Percentiles rank a stretch among this genome's conserved stretches.
These are phyloP conservation scores for Cheilosia vernalis DNA, from an alignment of 2,888 invertebrate species.

Conservation along the genomic window DNA sequence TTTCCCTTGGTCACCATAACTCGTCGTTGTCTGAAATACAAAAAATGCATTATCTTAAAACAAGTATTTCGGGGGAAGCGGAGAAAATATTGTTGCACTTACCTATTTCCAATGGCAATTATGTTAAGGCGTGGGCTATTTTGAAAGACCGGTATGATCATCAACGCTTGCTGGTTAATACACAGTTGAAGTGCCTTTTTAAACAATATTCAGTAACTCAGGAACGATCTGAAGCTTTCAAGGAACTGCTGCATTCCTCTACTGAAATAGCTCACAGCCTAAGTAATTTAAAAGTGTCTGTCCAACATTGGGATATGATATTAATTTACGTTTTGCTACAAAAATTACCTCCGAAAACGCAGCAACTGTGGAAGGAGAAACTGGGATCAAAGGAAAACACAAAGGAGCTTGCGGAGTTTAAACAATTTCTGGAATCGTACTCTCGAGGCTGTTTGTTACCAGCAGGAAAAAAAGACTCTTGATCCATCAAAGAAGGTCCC, in stretches of 20 bases:
- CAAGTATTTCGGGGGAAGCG: conserved; percentile 8
- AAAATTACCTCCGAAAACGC: background rate
- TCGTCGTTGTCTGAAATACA: background rate
- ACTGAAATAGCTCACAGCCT: background rate
- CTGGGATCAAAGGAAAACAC: conserved; percentile 16
- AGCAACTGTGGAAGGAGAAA: conserved; percentile 11
- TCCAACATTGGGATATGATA: background rate
- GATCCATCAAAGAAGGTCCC: background rate
- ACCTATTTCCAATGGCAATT: conserved; percentile 1
- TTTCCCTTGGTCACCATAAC: background rate
- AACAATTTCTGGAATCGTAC: conserved; percentile 14
- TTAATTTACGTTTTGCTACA: background rate
- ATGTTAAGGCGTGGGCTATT: background rate
- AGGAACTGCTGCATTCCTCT: conserved; percentile 4
- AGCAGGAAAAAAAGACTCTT: conserved; percentile 2
- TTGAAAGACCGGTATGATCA: too few species aligned
- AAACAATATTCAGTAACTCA: background rate
- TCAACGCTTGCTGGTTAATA: conserved; percentile 23
- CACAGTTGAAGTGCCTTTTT: conserved; percentile 13
- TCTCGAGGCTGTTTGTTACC: conserved; percentile 25
- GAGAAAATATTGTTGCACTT: background rate
- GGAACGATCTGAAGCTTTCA: background rate
- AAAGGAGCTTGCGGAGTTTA: conserved; percentile 8
- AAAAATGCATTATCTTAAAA: background rate
- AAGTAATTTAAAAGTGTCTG: background rate